phyloP scores from a whole-genome alignment of 2,797 vertebrate species.

The Geotria australis region DNA sequence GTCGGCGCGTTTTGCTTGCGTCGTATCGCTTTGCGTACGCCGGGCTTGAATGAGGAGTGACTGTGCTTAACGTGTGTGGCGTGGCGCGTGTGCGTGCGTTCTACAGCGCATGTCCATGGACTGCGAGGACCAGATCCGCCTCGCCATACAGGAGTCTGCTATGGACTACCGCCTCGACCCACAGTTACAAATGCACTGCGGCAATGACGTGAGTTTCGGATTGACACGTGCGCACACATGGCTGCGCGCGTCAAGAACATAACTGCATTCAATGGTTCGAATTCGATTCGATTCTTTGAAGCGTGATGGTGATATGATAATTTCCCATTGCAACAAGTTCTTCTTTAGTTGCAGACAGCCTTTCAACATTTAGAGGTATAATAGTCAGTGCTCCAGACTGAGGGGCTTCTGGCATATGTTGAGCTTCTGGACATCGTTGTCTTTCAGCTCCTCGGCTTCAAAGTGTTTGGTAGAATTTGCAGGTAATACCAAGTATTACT shows the following conservation, averaged over 20 bases:
- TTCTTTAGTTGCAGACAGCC: too few species aligned
- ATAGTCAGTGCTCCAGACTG: too few species aligned
- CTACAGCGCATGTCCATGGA: conserved; percentile 61
- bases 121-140: conserved; percentile 74
- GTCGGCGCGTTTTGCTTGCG: neutral
- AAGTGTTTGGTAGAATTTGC: too few species aligned
- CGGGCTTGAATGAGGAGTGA: neutral
- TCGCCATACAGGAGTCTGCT: conserved; percentile 80
- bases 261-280: too few species aligned
- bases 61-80: neutral
- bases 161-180: conserved; percentile 87
- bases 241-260: neutral
- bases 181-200: conserved; percentile 75
- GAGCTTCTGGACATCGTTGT: too few species aligned
- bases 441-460: too few species aligned
- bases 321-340: too few species aligned
- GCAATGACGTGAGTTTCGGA: conserved; percentile 31
- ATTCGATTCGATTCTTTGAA: too few species aligned
- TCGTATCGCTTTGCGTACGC: neutral
- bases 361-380: too few species aligned
- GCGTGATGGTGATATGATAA: too few species aligned
- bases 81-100: neutral
- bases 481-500: too few species aligned
- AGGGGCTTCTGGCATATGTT: too few species aligned
- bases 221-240: neutral